Conservation (phyloP, 2,113 vertebrate genomes). For the Nyctibius bracteatus region DNA sequence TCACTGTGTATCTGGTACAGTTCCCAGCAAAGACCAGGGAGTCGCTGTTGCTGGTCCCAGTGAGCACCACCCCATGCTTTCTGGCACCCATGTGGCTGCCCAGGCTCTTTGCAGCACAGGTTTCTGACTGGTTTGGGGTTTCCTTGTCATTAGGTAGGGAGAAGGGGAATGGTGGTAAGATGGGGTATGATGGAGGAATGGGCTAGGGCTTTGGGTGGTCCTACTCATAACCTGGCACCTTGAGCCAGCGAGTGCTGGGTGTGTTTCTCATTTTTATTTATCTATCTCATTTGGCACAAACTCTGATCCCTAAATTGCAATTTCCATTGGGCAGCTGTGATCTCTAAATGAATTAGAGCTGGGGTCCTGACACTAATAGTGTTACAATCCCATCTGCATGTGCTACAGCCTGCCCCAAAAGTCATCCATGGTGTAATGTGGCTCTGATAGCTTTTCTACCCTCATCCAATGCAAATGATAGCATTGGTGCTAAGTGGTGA, state of each 20-base stretch:
- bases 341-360: neutral
- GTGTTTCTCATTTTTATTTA: neutral
- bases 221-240: neutral
- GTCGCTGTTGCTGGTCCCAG: neutral
- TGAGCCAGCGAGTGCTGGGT: accelerated
- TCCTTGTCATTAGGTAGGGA: neutral
- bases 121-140: neutral
- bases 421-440: neutral
- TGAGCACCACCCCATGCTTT: neutral
- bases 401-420: neutral
- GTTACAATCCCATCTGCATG: neutral
- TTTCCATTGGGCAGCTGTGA: neutral
- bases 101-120: neutral
- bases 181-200: neutral
- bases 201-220: neutral
- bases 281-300: neutral
- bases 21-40: neutral
- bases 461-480: neutral
- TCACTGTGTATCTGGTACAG: neutral
- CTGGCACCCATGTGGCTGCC: neutral
- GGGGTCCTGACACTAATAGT: neutral
- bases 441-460: neutral
- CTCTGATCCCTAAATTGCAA: neutral
- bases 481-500: neutral
- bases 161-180: neutral